Conservation (phyloP, 2,888 invertebrate genomes). For the Yponomeuta cagnagella region DNA sequence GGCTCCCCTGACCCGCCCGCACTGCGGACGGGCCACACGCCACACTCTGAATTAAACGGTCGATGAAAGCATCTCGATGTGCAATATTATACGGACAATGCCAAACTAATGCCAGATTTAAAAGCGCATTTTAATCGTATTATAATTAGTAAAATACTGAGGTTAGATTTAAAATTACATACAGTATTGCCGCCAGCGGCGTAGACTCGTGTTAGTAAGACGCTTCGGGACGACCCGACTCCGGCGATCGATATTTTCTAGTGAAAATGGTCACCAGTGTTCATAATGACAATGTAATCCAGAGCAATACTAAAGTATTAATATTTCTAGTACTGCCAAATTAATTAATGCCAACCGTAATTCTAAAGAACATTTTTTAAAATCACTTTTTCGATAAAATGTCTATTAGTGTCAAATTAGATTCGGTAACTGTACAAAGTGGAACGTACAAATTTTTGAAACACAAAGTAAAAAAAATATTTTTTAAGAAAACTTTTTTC, state of each 20-base stretch:
- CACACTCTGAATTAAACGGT: conserved; percentile 28
- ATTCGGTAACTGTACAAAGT: conserved; percentile 74
- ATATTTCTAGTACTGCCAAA: conserved; percentile 75
- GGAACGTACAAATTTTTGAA: conserved; percentile 72
- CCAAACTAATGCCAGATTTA: conserved; percentile 57
- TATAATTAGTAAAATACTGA: conserved; percentile 73
- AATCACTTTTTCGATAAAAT: conserved; percentile 66
- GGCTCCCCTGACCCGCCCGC: neutral
- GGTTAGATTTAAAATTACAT: conserved; percentile 67
- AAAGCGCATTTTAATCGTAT: conserved; percentile 63
- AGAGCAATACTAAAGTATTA: conserved; percentile 76
- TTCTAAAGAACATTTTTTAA: conserved; percentile 63
- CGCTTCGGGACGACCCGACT: conserved; percentile 37
- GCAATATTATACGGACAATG: conserved; percentile 68
- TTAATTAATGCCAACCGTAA: conserved; percentile 71
- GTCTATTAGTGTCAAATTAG: conserved; percentile 73
- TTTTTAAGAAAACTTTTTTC: conserved; percentile 73
- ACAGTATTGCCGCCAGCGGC: conserved; percentile 67
- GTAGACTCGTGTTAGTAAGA: conserved; percentile 36
- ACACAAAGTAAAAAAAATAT: conserved; percentile 68
- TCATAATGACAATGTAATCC: conserved; percentile 73
- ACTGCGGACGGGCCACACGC: neutral
- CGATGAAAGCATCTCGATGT: conserved; percentile 48
- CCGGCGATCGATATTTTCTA: conserved; percentile 35
- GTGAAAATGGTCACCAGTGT: conserved; percentile 58